Percentiles rank a stretch among this genome's conserved stretches.
Conservation (phyloP, 2,797 vertebrate genomes). For the Karalla daura region DNA sequence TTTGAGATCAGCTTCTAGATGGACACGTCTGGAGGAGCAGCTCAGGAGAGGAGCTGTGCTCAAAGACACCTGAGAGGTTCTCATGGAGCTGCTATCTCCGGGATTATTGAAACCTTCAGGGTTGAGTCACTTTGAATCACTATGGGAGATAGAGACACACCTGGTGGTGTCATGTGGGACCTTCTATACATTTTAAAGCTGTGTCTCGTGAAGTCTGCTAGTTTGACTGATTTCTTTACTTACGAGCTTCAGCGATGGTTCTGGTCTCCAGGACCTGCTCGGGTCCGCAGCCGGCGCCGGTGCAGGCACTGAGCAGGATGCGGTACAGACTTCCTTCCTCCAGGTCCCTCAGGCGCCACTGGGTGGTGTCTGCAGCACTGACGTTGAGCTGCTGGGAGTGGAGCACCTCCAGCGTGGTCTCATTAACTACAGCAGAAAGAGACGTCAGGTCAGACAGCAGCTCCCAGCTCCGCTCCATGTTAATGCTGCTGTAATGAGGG, state of each 20-base stretch:
- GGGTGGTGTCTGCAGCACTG: constrained; percentile 80
- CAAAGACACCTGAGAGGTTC: no score
- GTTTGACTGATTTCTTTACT: constrained; percentile 72
- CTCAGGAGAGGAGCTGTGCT: no score
- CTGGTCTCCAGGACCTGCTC: constrained; percentile 84
- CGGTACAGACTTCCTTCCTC: constrained; percentile 86
- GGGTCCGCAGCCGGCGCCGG: constrained; percentile 88
- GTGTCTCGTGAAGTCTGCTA: no score
- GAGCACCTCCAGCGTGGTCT: constrained; percentile 84
- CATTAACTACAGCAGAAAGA: constrained; percentile 87
- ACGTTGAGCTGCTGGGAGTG: constrained; percentile 84
- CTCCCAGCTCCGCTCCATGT: constrained; percentile 42
- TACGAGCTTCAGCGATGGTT: constrained; percentile 82
- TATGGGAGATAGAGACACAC: no score
- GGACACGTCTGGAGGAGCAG: no score
- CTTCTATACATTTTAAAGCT: no score
- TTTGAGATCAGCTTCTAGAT: no score
- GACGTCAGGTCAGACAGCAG: constrained; percentile 64
- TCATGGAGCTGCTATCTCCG: no score
- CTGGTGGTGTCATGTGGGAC: no score
- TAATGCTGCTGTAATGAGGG: constrained; percentile 63
- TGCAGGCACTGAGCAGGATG: constrained; percentile 92
- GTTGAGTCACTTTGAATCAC: no score
- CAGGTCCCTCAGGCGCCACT: constrained; percentile 84
- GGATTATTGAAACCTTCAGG: no score